Base-by-base conservation (phyloP, 2,113 vertebrate genomes). In the Microcebus murinus region DNA sequence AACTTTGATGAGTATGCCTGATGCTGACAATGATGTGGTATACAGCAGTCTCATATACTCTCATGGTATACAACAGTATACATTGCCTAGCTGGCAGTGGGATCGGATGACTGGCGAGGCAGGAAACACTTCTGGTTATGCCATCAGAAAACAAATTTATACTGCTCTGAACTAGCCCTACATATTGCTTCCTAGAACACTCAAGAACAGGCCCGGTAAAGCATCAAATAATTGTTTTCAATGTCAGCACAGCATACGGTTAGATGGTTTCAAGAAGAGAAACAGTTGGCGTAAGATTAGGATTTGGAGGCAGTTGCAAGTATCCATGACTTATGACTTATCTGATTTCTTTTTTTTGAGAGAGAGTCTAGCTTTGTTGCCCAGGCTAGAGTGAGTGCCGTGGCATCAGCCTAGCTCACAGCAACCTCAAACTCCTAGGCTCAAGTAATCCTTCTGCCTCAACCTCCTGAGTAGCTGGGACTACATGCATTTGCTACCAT, bases 241-340 rank as follows among this genome's bases (percentile, higher is more conserved):
- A 25, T 39, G 57, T 89, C 65, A 89, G 55, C 71, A n/a, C 4
- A 50, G 17, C 15, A 1, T 45, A 45, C 9, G 27, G 21, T 57
- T 82, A 55, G 74, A 87, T 8, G 14, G 45, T 79, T 79, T 95
- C 52, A 83, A 90, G 88, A 92, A 89, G 48, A 73, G 50, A 92
- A 76, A 86, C 17, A 34, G 29, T 85, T 81, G 39, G 39, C 61
- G 50, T 63, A 77, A 93, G 90, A 93, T 91, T 87, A 96, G 76
- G 95, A 83, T 83, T 73, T 94, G 87, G 39, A 45, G 68, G 21
- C 20, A 87, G 55, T 76, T 57, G 84, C 11, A 82, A 81, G 61
- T 71, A 25, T 29, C 45, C 36, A 4, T 52, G 96, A 86, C 11
- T 96, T 74, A 82, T 42, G 59, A 90, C 55, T 90, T 68, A 55